phyloP scores from a whole-genome alignment of 2,113 vertebrate species.

The Anolis sagrei region DNA sequence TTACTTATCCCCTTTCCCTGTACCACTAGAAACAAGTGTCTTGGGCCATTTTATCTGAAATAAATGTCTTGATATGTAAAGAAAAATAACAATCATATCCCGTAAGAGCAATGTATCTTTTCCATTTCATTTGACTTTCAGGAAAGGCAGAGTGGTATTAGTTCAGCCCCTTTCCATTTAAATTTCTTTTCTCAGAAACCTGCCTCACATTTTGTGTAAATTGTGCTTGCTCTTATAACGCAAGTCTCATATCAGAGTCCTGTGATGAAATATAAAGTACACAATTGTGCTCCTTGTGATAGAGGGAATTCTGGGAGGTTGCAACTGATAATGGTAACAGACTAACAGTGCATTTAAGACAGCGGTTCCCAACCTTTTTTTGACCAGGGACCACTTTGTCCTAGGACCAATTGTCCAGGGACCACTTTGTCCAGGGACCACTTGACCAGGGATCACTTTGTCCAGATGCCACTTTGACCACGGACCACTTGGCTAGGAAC shows the following conservation, averaged over 20 bases:
- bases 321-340: too few species aligned
- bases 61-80: background rate
- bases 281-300: background rate
- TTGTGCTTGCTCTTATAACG: background rate
- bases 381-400: too few species aligned
- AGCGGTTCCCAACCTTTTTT: too few species aligned
- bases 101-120: background rate
- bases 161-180: background rate
- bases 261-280: background rate
- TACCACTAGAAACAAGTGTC: background rate
- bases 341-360: too few species aligned
- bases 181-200: background rate
- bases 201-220: background rate
- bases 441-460: too few species aligned
- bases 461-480: too few species aligned
- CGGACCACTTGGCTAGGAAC: too few species aligned
- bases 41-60: background rate
- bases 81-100: background rate
- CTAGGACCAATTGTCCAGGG: too few species aligned
- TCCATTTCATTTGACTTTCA: background rate
- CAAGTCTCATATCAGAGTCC: background rate
- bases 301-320: background rate
- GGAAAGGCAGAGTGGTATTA: background rate
- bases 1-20: background rate
- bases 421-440: too few species aligned